phyloP scores from a whole-genome alignment of 2,888 invertebrate genomes.

The Cantharis rufa region DNA sequence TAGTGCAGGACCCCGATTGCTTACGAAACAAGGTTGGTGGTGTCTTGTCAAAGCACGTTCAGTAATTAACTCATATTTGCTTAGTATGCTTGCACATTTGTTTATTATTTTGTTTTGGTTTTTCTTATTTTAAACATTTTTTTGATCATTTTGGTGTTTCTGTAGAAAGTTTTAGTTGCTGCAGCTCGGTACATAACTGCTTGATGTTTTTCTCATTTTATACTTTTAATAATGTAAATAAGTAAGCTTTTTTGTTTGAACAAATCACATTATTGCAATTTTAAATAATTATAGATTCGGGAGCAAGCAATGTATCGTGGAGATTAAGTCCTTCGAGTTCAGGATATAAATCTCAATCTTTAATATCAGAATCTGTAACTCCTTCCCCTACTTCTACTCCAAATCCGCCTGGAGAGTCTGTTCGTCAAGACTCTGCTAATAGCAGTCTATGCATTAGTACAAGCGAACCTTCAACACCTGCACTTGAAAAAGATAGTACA shows the following conservation, averaged over 20 bases:
- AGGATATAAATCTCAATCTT: conserved; percentile 75
- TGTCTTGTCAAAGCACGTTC: not conserved
- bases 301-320: conserved; percentile 65
- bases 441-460: conserved; percentile 38
- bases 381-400: conserved; percentile 72
- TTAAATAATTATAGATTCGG: conserved; percentile 57
- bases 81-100: conserved; percentile 1
- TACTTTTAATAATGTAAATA: not conserved
- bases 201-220: not conserved
- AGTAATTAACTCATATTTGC: not conserved
- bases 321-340: conserved; percentile 76
- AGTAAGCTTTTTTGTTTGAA: not conserved
- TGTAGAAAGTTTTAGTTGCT: conserved; percentile 5
- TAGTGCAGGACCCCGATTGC: conserved; percentile 66
- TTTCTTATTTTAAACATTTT: not conserved
- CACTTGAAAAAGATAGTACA: conserved; percentile 43
- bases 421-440: conserved; percentile 40
- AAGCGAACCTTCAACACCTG: conserved; percentile 37
- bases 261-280: not conserved
- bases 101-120: not conserved
- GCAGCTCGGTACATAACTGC: not conserved
- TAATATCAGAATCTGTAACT: conserved; percentile 76
- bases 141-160: not conserved
- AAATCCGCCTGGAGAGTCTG: conserved; percentile 42
- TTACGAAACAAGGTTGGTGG: conserved; percentile 75